Base-by-base conservation (phyloP, 2,797 vertebrate species). In the Characodon lateralis region DNA sequence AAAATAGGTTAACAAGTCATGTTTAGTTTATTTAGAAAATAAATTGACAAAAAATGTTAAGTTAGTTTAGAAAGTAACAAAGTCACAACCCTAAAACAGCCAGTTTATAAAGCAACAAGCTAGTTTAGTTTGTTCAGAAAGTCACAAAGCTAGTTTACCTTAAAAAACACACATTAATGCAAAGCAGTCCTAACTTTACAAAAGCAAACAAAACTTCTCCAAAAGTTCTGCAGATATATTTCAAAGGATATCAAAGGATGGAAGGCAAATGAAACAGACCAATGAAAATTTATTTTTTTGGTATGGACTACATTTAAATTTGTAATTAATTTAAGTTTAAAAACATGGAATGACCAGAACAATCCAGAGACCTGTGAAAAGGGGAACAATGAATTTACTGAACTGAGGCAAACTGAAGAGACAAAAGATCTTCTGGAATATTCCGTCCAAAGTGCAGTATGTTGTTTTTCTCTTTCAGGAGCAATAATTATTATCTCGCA, bases 401-500 rank as follows among this genome's bases (percentile, higher is more conserved):
- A 24, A 56, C 74, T 69, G 59, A 41, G 39, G 46, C 71, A n/a
- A 75, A 72, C 58, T 14, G 7, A 74, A 28, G 50, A 46, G 78
- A 85, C 85, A 58, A 83, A 88, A 87, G 69, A 78, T 22, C 4
- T 70, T 76, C 51, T 76, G 51, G 63, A 78, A 76, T 35, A 31
- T 71, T 72, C 55, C 55, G 78, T 86, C 90, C 78, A 85, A 83
- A 83, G 71, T 35, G 35, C 35, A 35, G 3, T 20, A 72, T 77
- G 78, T 78, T 84, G 76, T 89, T 89, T 90, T 86, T 80, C 76
- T 89, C 83, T 82, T 63, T 4, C 31, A 82, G 83, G 75, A 81
- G 81, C 84, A 78, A 84, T 83, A 88, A 88, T 84, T 80, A 87
- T 85, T 77, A 76, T 80, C 81, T 56, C 63, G 66, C 43, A 83